Base-by-base conservation (phyloP, 2,888 invertebrate species). In the Nudaria mundana region DNA sequence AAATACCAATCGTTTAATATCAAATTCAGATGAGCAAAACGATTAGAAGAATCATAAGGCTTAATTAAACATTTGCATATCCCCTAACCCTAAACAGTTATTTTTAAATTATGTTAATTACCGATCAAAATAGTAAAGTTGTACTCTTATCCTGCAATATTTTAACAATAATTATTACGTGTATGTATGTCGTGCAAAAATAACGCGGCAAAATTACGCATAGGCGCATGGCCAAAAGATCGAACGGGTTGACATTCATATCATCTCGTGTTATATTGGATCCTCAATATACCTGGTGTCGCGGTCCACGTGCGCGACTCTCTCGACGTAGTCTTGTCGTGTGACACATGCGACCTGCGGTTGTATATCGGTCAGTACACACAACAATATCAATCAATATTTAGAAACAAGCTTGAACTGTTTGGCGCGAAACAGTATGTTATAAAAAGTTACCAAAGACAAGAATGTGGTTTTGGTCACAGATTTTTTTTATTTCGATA, bases 301-400 rank as follows among this genome's bases (percentile, higher is more conserved):
- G 76, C 52, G n/a, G 78, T 78, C 87, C 87, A 87, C 25, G 80
- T 63, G 16, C 87, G 71, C 15, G 76, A 65, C 31, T 88, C 87
- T 66, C 87, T 66, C 31, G 80, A 52, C 16, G 80, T 64, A 31
- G 69, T 67, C 76, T 88, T 86, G 69, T 88, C 87, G 69, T 83
- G 84, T 75, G 71, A 78, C 58, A 83, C 80, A 76, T 84, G 81
- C 44, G 87, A 87, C 83, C 87, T 87, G 87, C 66, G 59, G 71
- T 69, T 78, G 25, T 67, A 67, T 18, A 34, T 25, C 18, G 12
- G 15, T 34, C 25, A 34, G 12, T 34, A 25, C 33, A 25, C 15
- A 34, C 16, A 24, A 16, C 8, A 15, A 26, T 13, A 26, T 12
- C 20, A 22, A 2, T 7, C 2, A 22, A 13, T 12, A 8, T n/a